A percentile compares a stretch with the other conserved stretches of the same genome.
phyloP scores from a whole-genome alignment of 2,113 vertebrate genomes.

The Sterna hirundo region DNA sequence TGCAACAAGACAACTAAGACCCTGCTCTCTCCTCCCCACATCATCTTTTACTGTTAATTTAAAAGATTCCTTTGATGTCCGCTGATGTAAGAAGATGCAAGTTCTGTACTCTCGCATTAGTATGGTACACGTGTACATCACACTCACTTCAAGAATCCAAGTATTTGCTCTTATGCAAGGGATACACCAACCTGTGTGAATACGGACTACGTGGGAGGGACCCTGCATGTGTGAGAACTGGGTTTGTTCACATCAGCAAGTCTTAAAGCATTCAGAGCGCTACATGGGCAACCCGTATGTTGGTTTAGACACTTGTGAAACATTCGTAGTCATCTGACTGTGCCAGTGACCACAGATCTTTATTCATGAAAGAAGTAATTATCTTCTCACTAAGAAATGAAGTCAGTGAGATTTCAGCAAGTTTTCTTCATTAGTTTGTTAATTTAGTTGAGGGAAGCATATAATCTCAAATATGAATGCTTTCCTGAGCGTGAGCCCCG shows the following conservation, averaged over 20 bases:
- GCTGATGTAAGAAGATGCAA: neutral
- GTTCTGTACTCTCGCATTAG: neutral
- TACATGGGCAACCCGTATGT: neutral
- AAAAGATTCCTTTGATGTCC: neutral
- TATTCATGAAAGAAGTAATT: neutral
- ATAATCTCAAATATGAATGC: neutral
- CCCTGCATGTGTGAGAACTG: rapidly evolving
- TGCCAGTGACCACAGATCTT: neutral
- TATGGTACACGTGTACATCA: neutral
- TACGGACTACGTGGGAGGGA: rapidly evolving
- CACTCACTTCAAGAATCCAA: neutral
- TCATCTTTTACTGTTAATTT: neutral
- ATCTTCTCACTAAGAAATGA: neutral
- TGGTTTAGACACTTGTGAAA: neutral
- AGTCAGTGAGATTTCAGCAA: neutral
- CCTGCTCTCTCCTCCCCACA: neutral
- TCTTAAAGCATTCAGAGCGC: neutral
- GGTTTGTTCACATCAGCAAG: neutral
- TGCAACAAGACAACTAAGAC: neutral
- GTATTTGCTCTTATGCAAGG: neutral
- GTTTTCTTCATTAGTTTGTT: neutral
- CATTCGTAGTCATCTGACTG: neutral
- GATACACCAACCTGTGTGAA: neutral
- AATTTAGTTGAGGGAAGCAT: neutral
- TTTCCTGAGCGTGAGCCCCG: neutral